Percentiles rank a stretch among this genome's conserved stretches.
Conservation (phyloP, 2,888 invertebrate species). For the Hydrotaea cyrtoneurina region DNA sequence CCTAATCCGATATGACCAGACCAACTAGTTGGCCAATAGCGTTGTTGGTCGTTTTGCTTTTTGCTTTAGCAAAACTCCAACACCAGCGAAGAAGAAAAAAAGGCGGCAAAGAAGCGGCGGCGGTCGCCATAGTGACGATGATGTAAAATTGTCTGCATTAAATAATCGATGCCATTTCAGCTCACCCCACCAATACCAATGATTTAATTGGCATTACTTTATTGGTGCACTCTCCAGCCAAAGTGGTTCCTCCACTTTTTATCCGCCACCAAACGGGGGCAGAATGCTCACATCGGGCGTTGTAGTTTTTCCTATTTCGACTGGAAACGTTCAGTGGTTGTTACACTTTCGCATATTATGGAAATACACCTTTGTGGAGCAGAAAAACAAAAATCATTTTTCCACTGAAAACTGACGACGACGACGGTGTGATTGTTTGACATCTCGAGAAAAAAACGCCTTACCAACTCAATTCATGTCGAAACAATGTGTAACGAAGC, state of each 20-base stretch:
- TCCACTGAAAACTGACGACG: neutral
- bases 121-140: slow-evolving; percentile 12
- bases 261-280: neutral
- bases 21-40: too few relatives aligned
- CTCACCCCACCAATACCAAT: neutral
- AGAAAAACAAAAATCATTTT: neutral
- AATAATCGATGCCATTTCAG: slow-evolving; percentile 1
- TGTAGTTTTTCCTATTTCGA: neutral
- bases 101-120: too few relatives aligned
- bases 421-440: neutral
- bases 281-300: neutral
- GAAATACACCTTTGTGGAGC: neutral
- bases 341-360: slow-evolving; percentile 54
- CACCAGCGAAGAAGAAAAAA: too few relatives aligned
- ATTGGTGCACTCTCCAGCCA: neutral
- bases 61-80: too few relatives aligned
- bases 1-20: too few relatives aligned
- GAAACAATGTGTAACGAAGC: slow-evolving; percentile 21
- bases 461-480: neutral
- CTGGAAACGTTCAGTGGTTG: neutral
- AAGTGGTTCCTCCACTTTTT: slow-evolving; percentile 58
- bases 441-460: neutral
- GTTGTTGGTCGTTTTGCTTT: too few relatives aligned
- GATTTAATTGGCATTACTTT: slow-evolving; percentile 8
- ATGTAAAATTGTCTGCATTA: slow-evolving; percentile 47